Evolutionary conservation across 2,888 invertebrate species (phyloP).

Genomic region (Chironomus tentans): DNA sequence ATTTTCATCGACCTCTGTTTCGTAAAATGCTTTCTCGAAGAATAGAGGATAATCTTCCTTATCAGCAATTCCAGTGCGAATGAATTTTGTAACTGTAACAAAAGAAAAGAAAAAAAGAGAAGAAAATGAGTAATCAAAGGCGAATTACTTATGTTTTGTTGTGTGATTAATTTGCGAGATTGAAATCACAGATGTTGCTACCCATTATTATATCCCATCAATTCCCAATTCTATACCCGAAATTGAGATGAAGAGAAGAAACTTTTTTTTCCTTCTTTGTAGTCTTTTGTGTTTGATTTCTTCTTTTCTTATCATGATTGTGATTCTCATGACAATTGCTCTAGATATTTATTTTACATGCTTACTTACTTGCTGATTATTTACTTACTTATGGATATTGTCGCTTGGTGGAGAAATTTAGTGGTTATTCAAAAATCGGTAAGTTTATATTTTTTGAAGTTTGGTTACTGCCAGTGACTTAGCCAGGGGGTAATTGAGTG

Average conservation of each 20-base stretch:
- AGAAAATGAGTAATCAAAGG: neutral
- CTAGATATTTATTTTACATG: too few species aligned
- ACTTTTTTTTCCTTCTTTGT: too few species aligned
- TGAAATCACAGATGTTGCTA: slow-evolving; percentile 1
- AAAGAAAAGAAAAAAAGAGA: slow-evolving; percentile 20
- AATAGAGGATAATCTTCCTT: slow-evolving; percentile 81
- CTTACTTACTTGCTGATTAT: too few species aligned
- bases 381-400: too few species aligned
- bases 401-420: too few species aligned
- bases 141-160: slow-evolving; percentile 14
- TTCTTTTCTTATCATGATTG: neutral
- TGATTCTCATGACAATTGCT: neutral
- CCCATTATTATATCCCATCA: neutral
- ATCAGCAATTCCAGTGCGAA: slow-evolving; percentile 72
- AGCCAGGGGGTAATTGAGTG: too few species aligned
- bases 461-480: too few species aligned
- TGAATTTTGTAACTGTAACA: slow-evolving; percentile 66
- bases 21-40: slow-evolving; percentile 68
- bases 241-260: too few species aligned
- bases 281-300: too few species aligned
- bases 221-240: neutral
- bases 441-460: too few species aligned
- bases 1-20: slow-evolving; percentile 72
- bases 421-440: too few species aligned
- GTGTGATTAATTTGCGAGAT: slow-evolving; percentile 23